Conservation (phyloP, 2,888 invertebrate species). For the Epistrophe grossulariae region DNA sequence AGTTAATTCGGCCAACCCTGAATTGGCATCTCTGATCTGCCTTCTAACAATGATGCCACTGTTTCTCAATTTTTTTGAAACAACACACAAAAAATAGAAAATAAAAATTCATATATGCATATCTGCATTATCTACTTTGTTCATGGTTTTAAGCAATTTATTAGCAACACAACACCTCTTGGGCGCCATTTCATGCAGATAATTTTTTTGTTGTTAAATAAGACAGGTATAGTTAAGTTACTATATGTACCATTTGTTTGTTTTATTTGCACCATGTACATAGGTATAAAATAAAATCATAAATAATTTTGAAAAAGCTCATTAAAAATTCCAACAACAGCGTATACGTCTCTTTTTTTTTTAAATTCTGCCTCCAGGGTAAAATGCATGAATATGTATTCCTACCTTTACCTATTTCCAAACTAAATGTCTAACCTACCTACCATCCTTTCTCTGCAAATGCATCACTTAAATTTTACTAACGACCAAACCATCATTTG, state of each 20-base stretch:
- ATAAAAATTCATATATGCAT: too few relatives aligned
- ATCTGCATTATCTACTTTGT: too few relatives aligned
- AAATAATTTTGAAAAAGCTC: neutral
- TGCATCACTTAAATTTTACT: neutral
- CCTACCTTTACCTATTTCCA: neutral
- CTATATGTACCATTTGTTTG: neutral
- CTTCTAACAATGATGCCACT: too few relatives aligned
- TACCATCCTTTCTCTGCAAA: neutral
- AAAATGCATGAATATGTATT: neutral
- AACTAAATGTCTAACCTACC: neutral
- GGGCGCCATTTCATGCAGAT: too few relatives aligned
- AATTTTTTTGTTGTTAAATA: too few relatives aligned
- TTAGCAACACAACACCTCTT: neutral
- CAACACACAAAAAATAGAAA: too few relatives aligned
- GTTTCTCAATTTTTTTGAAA: too few relatives aligned
- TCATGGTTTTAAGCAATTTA: too few relatives aligned
- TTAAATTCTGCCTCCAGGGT: neutral
- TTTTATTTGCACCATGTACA: neutral
- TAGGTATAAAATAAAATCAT: neutral
- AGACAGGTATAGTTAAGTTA: too few relatives aligned
- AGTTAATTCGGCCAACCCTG: too few relatives aligned
- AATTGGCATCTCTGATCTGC: too few relatives aligned
- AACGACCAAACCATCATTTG: neutral
- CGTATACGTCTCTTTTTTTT: neutral
- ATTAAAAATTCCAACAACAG: neutral